A percentile compares a stretch with the other conserved stretches of the same genome.
Evolutionary conservation across 2,888 invertebrate species (phyloP).

Genomic region (Papilio demoleus): DNA sequence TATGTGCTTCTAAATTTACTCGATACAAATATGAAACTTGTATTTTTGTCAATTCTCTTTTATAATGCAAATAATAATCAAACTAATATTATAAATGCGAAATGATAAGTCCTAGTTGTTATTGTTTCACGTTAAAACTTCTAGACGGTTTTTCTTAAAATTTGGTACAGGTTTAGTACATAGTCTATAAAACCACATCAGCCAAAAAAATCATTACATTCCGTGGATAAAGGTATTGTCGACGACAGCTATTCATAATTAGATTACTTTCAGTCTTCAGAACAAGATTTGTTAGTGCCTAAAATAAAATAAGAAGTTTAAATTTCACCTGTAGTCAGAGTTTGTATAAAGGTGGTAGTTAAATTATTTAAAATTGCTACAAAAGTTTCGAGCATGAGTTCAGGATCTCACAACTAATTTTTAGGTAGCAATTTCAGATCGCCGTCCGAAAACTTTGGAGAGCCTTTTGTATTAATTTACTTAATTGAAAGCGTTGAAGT

Average conservation of each 20-base stretch:
- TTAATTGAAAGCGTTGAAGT: constrained; percentile 20
- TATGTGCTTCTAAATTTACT: not conserved
- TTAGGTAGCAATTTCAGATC: constrained; percentile 22
- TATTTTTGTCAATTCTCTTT: too few species aligned
- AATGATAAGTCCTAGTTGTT: too few species aligned
- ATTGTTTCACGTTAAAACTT: too few species aligned
- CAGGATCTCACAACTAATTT: constrained; percentile 18
- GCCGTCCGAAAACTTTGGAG: constrained; percentile 17
- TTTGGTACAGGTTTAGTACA: too few species aligned
- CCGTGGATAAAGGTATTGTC: too few species aligned
- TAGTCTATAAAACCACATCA: too few species aligned
- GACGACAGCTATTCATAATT: too few species aligned
- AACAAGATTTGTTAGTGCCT: not conserved
- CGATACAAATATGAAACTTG: not conserved
- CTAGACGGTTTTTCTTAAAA: too few species aligned
- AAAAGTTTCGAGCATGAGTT: constrained; percentile 16
- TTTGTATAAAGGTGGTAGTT: constrained; percentile 14
- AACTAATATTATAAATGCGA: too few species aligned
- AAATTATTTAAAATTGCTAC: constrained; percentile 31
- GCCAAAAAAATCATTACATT: too few species aligned
- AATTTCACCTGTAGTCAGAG: constrained; percentile 10
- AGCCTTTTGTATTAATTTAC: constrained; percentile 16
- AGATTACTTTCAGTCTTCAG: not conserved
- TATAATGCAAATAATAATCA: too few species aligned
- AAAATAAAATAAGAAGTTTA: constrained; percentile 11